These are phyloP conservation scores for Rhipidura dahli DNA, from an alignment of 2,113 vertebrate genomes.

Conservation along the genomic window DNA sequence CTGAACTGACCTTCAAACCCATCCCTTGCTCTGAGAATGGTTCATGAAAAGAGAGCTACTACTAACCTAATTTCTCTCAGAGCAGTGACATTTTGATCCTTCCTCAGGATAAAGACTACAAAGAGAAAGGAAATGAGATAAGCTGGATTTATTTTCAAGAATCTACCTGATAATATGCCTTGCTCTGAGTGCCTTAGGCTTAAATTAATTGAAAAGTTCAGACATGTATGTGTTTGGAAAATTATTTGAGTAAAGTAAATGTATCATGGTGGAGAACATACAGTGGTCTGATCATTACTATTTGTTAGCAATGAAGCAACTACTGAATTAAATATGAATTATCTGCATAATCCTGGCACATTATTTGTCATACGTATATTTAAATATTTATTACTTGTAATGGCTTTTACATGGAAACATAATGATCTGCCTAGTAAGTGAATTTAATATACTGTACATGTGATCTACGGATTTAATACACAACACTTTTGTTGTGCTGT, in stretches of 20 bases:
- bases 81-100: slow-evolving; percentile 18
- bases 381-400: slow-evolving; percentile 44
- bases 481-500: neutral
- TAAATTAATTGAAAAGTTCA: slow-evolving; percentile 12
- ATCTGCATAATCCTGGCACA: neutral
- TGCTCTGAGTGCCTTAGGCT: neutral
- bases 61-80: neutral
- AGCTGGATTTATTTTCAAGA: slow-evolving; percentile 1
- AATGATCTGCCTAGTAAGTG: neutral
- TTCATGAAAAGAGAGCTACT: neutral
- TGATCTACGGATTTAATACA: neutral
- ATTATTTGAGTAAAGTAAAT: slow-evolving; percentile 13
- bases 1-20: slow-evolving; percentile 80
- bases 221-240: neutral
- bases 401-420: neutral
- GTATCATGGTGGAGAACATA: neutral
- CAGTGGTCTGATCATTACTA: neutral
- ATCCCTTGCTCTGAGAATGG: slow-evolving; percentile 70
- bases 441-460: neutral
- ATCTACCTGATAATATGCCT: neutral
- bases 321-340: slow-evolving; percentile 39
- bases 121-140: neutral
- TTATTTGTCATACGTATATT: neutral
- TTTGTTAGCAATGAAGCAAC: neutral
- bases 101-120: slow-evolving; percentile 7